A percentile compares a stretch with the other conserved stretches of the same genome.
phyloP scores from a whole-genome alignment of 2,888 invertebrate species.

The Eristalis pertinax region DNA sequence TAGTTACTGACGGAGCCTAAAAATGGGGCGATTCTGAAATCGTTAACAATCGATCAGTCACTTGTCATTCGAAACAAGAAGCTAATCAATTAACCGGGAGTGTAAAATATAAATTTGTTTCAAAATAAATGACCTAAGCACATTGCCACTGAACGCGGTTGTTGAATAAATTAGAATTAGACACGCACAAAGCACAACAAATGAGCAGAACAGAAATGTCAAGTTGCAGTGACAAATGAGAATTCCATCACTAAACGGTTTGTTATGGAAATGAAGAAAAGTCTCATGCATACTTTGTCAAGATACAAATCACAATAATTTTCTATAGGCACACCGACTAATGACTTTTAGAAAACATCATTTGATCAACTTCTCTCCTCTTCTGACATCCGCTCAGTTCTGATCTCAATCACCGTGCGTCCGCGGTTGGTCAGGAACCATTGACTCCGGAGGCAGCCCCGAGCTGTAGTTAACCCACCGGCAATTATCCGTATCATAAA shows the following conservation, averaged over 20 bases:
- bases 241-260: too few relatives aligned
- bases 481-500: constrained; percentile 62
- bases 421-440: constrained; percentile 38
- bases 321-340: not conserved
- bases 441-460: constrained; percentile 53
- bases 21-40: too few relatives aligned
- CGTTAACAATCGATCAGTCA: too few relatives aligned
- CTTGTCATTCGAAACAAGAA: not conserved
- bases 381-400: constrained; percentile 32
- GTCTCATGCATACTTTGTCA: too few relatives aligned
- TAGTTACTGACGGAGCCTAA: too few relatives aligned
- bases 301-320: not conserved
- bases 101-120: not conserved
- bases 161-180: too few relatives aligned
- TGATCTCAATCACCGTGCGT: constrained; percentile 39
- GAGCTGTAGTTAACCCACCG: constrained; percentile 37
- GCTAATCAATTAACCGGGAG: not conserved
- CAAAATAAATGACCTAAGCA: too few relatives aligned
- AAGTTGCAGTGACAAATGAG: too few relatives aligned
- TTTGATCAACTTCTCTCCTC: not conserved
- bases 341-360: not conserved
- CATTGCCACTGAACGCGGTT: too few relatives aligned
- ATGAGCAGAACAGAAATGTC: too few relatives aligned
- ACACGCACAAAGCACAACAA: too few relatives aligned
- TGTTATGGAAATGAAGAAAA: too few relatives aligned